Evolutionary conservation across 2,113 vertebrate genomes (phyloP).

Genomic region (Rostratula benghalensis): DNA sequence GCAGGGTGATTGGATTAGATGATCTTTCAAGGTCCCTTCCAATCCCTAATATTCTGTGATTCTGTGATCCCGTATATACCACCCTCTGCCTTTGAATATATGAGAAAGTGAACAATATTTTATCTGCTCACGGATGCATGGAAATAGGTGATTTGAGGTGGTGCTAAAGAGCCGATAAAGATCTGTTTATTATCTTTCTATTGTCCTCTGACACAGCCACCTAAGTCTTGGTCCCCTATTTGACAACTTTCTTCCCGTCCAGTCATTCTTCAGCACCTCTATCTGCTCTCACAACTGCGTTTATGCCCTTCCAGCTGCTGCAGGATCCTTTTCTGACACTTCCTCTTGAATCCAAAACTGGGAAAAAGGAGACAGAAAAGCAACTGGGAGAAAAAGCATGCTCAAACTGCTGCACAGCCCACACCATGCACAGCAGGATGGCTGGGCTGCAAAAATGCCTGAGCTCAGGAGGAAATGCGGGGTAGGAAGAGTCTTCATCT

Average conservation of each 20-base stretch:
- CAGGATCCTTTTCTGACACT: not conserved
- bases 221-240: accelerated
- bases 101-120: not conserved
- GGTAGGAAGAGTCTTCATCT: not conserved
- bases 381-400: not conserved
- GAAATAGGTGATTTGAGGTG: not conserved
- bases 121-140: not conserved
- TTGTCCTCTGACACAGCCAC: not conserved
- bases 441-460: not conserved
- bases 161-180: not conserved
- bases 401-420: not conserved
- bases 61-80: not conserved
- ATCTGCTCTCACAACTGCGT: not conserved
- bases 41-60: too few relatives aligned
- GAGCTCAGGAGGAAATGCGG: not conserved
- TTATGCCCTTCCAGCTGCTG: not conserved
- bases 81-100: not conserved
- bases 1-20: too few relatives aligned
- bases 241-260: not conserved
- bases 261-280: accelerated
- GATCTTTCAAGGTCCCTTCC: too few relatives aligned
- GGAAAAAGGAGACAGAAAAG: not conserved
- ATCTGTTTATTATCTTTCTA: not conserved
- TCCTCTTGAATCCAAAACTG: not conserved
- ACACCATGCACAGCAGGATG: accelerated